These are phyloP conservation scores for Misgurnus anguillicaudatus DNA, from an alignment of 2,113 vertebrate species.

Conservation along the genomic window DNA sequence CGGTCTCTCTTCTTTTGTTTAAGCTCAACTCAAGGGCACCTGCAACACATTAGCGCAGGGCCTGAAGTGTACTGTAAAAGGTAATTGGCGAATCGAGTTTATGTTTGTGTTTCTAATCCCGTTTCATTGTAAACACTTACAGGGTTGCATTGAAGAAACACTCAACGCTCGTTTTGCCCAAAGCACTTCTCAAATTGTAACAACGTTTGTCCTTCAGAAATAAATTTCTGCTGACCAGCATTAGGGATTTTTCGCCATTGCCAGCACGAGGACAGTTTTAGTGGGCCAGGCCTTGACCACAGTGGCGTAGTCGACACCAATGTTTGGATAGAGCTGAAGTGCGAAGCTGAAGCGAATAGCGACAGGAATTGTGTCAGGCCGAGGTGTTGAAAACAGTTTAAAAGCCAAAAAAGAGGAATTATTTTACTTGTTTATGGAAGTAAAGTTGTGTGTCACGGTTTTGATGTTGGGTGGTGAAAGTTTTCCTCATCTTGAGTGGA, in stretches of 20 bases:
- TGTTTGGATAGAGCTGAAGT: constrained; percentile 45
- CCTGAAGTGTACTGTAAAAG: constrained; percentile 54
- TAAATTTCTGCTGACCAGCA: constrained; percentile 44
- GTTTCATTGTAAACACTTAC: constrained; percentile 47
- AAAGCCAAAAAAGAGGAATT: not conserved
- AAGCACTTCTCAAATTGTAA: constrained; percentile 12
- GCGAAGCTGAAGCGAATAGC: constrained; percentile 16
- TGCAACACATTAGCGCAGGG: constrained; percentile 59
- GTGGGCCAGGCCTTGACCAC: constrained; percentile 20
- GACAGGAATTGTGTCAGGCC: not conserved
- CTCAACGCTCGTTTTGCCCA: not conserved
- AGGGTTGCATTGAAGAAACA: constrained; percentile 45
- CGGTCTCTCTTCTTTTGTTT: constrained; percentile 59
- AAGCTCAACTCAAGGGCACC: constrained; percentile 64
- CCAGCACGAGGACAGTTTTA: constrained; percentile 46
- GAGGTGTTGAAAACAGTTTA: not conserved
- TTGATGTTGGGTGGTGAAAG: not conserved
- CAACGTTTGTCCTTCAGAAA: constrained; percentile 13
- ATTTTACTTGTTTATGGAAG: not conserved
- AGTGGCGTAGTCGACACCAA: not conserved
- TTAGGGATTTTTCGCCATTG: not conserved
- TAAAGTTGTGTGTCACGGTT: not conserved
- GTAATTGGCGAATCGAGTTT: constrained; percentile 51
- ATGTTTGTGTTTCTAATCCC: constrained; percentile 53
- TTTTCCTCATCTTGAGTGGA: not conserved